A percentile compares a stretch with the other conserved stretches of the same genome.
These are phyloP conservation scores for Myopa testacea DNA, from an alignment of 2,888 invertebrate species.

Conservation along the genomic window DNA sequence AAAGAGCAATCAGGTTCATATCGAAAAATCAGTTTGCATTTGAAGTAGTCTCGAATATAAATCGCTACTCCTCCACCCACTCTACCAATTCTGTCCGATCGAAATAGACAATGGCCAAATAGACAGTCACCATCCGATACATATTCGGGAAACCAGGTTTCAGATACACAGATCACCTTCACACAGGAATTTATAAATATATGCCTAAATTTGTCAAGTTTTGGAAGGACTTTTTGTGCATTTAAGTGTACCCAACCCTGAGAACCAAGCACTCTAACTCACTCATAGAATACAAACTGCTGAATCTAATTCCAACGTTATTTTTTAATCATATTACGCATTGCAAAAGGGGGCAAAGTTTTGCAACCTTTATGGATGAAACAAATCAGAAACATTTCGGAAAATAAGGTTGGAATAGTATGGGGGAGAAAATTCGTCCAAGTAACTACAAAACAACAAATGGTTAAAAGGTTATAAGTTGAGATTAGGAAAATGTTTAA, in stretches of 20 bases:
- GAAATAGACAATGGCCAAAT: too few relatives aligned
- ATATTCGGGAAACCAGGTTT: background rate
- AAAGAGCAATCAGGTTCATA: background rate
- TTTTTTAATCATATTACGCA: background rate
- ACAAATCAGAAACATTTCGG: background rate
- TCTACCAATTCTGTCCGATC: too few relatives aligned
- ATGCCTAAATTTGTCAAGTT: background rate
- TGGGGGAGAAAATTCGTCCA: background rate
- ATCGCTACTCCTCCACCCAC: too few relatives aligned
- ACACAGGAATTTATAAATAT: background rate
- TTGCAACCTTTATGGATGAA: background rate
- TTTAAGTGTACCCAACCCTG: background rate
- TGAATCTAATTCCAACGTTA: background rate
- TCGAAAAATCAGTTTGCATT: background rate
- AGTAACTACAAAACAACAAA: background rate
- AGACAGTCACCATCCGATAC: slow-evolving; percentile 6
- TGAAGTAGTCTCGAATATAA: slow-evolving; percentile 1
- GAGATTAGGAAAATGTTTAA: too few relatives aligned
- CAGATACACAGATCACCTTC: background rate
- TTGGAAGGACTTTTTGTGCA: background rate
- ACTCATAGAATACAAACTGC: too few relatives aligned
- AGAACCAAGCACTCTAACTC: background rate
- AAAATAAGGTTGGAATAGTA: background rate
- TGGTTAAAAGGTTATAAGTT: too few relatives aligned
- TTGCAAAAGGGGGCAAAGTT: background rate